phyloP scores from a whole-genome alignment of 2,888 invertebrate genomes.

The Coelinius sp. region DNA sequence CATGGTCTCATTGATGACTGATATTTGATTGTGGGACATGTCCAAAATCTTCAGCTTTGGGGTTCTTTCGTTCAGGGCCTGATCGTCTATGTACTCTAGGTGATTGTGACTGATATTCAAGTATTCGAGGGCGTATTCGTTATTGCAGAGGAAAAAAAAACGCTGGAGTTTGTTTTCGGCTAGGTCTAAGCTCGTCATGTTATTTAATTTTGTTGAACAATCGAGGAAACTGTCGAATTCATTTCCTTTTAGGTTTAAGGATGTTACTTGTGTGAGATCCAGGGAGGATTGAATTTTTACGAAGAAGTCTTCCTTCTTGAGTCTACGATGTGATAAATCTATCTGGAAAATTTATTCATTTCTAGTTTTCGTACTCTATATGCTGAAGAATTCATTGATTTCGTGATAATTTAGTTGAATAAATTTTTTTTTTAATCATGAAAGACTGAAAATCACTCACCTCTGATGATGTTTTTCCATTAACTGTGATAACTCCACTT shows the following conservation, averaged over 20 bases:
- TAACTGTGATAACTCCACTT: neutral
- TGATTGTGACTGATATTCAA: conserved; percentile 89
- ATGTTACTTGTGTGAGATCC: conserved; percentile 57
- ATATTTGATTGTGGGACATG: conserved; percentile 62
- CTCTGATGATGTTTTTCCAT: conserved; percentile 17
- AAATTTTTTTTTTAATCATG: neutral
- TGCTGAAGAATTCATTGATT: neutral
- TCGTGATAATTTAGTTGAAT: neutral
- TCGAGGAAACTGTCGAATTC: conserved; percentile 67
- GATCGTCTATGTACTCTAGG: conserved; percentile 80
- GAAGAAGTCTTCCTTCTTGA: conserved; percentile 65
- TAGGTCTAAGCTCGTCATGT: conserved; percentile 85
- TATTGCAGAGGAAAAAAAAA: conserved; percentile 78
- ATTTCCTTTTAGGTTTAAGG: conserved; percentile 62
- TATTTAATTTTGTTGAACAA: conserved; percentile 80
- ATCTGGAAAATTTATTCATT: conserved; percentile 51
- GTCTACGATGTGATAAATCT: conserved; percentile 57
- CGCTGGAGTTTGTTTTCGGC: conserved; percentile 83
- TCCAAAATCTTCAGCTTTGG: conserved; percentile 62
- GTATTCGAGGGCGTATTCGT: conserved; percentile 88
- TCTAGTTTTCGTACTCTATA: neutral
- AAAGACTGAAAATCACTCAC: conserved; percentile 39
- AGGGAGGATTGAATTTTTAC: conserved; percentile 54
- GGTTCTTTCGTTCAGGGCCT: conserved; percentile 62
- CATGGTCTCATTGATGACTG: conserved; percentile 65